Evolutionary conservation across 2,888 invertebrate genomes (phyloP).

Genomic region (Amitus sp.): DNA sequence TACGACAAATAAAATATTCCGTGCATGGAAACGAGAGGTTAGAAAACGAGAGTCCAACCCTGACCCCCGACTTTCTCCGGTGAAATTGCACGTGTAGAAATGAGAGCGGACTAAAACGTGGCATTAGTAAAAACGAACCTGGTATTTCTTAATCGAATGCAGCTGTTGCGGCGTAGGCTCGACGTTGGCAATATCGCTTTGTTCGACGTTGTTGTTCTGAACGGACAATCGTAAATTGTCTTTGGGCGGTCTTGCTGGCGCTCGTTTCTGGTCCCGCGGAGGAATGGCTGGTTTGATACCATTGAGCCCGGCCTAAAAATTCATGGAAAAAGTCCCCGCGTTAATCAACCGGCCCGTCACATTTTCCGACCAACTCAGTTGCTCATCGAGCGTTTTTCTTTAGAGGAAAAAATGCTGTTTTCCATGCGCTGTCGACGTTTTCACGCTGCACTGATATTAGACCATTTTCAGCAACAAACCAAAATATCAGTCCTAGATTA

Average conservation of each 20-base stretch:
- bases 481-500: too few species aligned
- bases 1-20: too few species aligned
- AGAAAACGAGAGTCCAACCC: too few species aligned
- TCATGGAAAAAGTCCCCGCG: conserved; percentile 42
- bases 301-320: conserved; percentile 61
- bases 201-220: conserved; percentile 67
- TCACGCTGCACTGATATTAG: too few species aligned
- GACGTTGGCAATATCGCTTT: conserved; percentile 67
- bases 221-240: conserved; percentile 72
- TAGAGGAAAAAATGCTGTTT: too few species aligned
- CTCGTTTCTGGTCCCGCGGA: conserved; percentile 76
- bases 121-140: conserved; percentile 69
- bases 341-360: conserved; percentile 11
- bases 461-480: too few species aligned
- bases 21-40: too few species aligned
- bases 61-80: not conserved
- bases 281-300: conserved; percentile 71
- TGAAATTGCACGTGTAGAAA: not conserved
- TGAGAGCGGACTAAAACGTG: not conserved
- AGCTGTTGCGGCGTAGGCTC: conserved; percentile 82
- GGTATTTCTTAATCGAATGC: conserved; percentile 92
- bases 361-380: not conserved
- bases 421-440: conserved; percentile 11
- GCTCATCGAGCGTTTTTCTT: conserved; percentile 5
- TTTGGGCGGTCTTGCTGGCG: conserved; percentile 72